Evolutionary conservation across 2,888 invertebrate species (phyloP).

Genomic region (Chrysolina haemoptera): DNA sequence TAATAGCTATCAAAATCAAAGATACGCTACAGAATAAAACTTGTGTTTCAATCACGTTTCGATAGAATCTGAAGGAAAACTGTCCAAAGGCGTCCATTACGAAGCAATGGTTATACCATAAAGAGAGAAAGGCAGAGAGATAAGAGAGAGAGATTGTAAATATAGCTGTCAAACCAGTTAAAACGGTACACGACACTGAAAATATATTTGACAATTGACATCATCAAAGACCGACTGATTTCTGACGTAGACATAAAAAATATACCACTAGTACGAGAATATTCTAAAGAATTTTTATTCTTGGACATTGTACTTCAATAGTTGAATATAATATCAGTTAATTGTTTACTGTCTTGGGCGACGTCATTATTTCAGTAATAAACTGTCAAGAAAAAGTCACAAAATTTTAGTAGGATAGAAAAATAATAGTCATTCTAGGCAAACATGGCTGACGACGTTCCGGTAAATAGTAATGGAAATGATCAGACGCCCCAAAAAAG

Average conservation of each 20-base stretch:
- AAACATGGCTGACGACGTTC: conserved; percentile 66
- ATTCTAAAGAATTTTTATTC: not conserved
- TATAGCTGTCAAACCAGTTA: too few relatives aligned
- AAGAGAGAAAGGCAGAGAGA: too few relatives aligned
- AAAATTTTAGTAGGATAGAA: conserved; percentile 37
- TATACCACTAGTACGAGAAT: not conserved
- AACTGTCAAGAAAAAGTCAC: not conserved
- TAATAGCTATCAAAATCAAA: too few relatives aligned
- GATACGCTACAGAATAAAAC: too few relatives aligned
- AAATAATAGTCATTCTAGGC: conserved; percentile 56
- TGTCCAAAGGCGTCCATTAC: too few relatives aligned
- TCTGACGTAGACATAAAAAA: conserved; percentile 12
- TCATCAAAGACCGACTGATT: not conserved
- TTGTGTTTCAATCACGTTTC: too few relatives aligned
- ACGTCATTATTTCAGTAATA: conserved; percentile 8
- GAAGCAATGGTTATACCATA: too few relatives aligned
- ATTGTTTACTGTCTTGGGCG: not conserved
- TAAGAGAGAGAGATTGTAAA: too few relatives aligned
- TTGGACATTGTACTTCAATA: not conserved
- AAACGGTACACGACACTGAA: too few relatives aligned
- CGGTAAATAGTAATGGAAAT: conserved; percentile 55
- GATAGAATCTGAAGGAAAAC: too few relatives aligned
- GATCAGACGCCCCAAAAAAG: conserved; percentile 52
- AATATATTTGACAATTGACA: not conserved
- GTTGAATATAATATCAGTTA: not conserved